Base-by-base conservation (phyloP, 2,888 invertebrate species). In the Leucania comma region DNA sequence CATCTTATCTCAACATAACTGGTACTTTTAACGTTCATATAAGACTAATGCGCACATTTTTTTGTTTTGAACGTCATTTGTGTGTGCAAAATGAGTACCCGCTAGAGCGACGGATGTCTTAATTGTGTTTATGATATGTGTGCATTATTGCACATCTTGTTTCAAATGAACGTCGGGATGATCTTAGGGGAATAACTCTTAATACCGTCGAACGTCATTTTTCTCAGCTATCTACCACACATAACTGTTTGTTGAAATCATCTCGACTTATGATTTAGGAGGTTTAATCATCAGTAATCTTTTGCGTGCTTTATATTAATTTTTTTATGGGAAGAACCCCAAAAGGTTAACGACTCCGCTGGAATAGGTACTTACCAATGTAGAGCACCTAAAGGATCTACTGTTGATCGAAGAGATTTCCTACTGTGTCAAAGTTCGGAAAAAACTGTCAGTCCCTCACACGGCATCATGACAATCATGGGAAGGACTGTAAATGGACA, bases 91-190 rank as follows among this genome's bases (percentile, higher is more conserved):
- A 72, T 29, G 72, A 75, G 69, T 66, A 57, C 10, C 5, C 2
- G 61, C 46, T 48, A 53, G 22, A 75, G 57, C 68, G 9, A 61
- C 78, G 82, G 82, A 84, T 85, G 83, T 78, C 72, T 82, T 53
- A 65, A 66, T 58, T 59, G 69, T 67, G 56, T 66, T 54, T 57
- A 67, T 60, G 42, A 4, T 68, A 59, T 60, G 22, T 60, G 22
- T 67, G 67, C 63, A 76, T 42, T 59, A 70, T 70, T 67, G 61
- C 46, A 54, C 68, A 74, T 80, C 53, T 54, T 77, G 20, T 68
- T 64, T 64, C 60, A 70, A 66, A 62, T 51, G 35, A 56, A 54
- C 20, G 12, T 51, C 50, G 71, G 22, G 35, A 32, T 20, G n/a
- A 26, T 48, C 48, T 42, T 26, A n/a, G 72, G 78, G 74, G 74